Evolutionary conservation across 2,888 invertebrate genomes (phyloP).

Genomic region (Mythimna ferrago): DNA sequence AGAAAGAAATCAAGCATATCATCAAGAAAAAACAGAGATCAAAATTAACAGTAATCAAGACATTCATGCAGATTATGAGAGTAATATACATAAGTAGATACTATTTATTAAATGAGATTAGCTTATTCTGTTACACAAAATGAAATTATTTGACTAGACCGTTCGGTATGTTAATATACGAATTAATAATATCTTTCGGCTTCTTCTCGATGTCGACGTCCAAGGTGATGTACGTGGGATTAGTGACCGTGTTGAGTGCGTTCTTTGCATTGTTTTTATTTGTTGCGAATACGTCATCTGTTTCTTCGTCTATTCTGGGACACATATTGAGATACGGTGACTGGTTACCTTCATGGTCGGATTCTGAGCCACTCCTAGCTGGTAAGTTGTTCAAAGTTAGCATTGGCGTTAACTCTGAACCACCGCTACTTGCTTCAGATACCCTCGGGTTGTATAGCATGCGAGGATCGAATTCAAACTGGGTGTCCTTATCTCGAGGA

Average conservation of each 20-base stretch:
- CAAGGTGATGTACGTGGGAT: conserved; percentile 85
- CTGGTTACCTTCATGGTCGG: conserved; percentile 80
- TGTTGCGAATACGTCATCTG: conserved; percentile 84
- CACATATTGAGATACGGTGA: conserved; percentile 80
- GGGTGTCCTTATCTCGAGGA: conserved; percentile 84
- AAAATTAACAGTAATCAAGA: conserved; percentile 54
- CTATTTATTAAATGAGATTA: conserved; percentile 67
- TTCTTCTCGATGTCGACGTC: conserved; percentile 82
- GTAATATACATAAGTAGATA: conserved; percentile 47
- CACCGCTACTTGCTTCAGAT: conserved; percentile 75
- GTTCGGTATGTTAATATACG: conserved; percentile 83
- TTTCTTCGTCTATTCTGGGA: conserved; percentile 82
- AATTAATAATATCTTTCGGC: conserved; percentile 79
- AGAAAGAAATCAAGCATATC: conserved; percentile 33
- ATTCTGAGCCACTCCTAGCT: conserved; percentile 83
- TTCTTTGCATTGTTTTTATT: conserved; percentile 81
- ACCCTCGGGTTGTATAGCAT: conserved; percentile 74
- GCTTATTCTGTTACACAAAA: conserved; percentile 55
- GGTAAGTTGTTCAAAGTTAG: conserved; percentile 84
- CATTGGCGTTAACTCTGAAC: conserved; percentile 90
- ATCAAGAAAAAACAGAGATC: conserved; percentile 58
- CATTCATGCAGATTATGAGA: conserved; percentile 50
- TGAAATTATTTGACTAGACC: conserved; percentile 87
- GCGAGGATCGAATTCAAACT: conserved; percentile 89
- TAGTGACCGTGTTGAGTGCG: conserved; percentile 77